These are phyloP conservation scores for Zeus faber DNA, from an alignment of 2,113 vertebrate genomes.

Conservation along the genomic window DNA sequence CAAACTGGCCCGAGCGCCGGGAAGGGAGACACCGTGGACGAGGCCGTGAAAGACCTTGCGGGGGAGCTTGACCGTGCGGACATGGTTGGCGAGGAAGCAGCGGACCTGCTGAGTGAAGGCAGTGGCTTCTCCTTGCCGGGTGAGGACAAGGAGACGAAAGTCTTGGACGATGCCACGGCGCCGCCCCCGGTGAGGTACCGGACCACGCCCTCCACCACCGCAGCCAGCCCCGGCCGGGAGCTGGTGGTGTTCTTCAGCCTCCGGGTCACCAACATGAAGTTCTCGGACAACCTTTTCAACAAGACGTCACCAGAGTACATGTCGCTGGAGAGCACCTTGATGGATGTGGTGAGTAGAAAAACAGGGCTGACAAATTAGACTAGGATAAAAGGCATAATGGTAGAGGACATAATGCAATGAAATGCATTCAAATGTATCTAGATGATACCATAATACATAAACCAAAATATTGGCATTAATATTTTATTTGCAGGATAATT, in stretches of 20 bases:
- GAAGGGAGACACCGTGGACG: not conserved
- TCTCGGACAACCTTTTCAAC: constrained; percentile 88
- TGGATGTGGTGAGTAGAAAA: constrained; percentile 82
- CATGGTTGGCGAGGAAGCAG: constrained; percentile 25
- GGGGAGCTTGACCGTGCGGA: constrained; percentile 45
- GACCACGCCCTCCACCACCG: constrained; percentile 80
- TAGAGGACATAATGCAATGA: too few relatives aligned
- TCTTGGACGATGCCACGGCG: constrained; percentile 42
- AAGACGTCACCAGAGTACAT: constrained; percentile 85
- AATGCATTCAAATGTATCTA: too few relatives aligned
- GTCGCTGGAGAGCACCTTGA: constrained; percentile 81
- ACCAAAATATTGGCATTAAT: too few relatives aligned
- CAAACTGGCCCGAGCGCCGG: not conserved
- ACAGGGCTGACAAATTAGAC: too few relatives aligned
- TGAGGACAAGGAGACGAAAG: constrained; percentile 20
- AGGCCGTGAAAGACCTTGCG: constrained; percentile 43
- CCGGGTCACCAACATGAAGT: constrained; percentile 87
- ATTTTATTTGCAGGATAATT: too few relatives aligned
- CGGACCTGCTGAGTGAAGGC: constrained; percentile 53
- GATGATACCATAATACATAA: too few relatives aligned
- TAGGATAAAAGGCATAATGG: too few relatives aligned
- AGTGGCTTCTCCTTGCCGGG: constrained; percentile 47
- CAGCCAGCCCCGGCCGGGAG: constrained; percentile 73
- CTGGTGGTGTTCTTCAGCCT: constrained; percentile 93
- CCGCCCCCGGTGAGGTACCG: constrained; percentile 70